phyloP scores from a whole-genome alignment of 1,140 invertebrate genomes.

The Zaprionus davidi region DNA sequence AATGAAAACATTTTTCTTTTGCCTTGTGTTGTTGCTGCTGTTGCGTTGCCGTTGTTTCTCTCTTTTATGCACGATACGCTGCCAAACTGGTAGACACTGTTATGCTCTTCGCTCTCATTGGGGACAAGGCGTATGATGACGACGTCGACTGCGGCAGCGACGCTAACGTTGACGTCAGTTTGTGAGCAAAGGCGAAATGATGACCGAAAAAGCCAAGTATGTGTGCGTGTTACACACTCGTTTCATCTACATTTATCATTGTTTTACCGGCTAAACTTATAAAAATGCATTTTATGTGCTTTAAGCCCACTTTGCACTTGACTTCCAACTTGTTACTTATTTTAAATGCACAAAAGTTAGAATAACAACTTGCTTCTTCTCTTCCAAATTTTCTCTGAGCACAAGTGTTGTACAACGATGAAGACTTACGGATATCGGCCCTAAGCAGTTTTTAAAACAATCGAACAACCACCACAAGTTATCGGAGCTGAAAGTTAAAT shows the following conservation, averaged over 20 bases:
- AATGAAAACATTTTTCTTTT: constrained; percentile 80
- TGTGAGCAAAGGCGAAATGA: constrained; percentile 45
- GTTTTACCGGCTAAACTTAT: constrained; percentile 50
- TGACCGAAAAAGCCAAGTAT: constrained; percentile 71
- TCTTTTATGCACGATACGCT: constrained; percentile 56
- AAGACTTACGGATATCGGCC: not conserved
- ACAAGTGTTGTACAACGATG: constrained; percentile 26
- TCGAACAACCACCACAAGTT: constrained; percentile 18
- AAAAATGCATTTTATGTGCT: constrained; percentile 62
- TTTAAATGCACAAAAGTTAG: constrained; percentile 55
- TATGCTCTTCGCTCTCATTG: constrained; percentile 72
- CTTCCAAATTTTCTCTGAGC: constrained; percentile 53
- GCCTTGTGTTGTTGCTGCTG: constrained; percentile 54
- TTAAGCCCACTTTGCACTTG: constrained; percentile 35
- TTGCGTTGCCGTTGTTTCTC: constrained; percentile 64
- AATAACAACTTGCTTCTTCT: constrained; percentile 53
- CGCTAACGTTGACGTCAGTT: constrained; percentile 58
- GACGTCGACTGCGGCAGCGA: constrained; percentile 51
- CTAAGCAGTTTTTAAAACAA: not conserved
- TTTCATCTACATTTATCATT: constrained; percentile 52
- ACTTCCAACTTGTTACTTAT: constrained; percentile 54
- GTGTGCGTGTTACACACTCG: constrained; percentile 58
- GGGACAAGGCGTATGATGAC: constrained; percentile 51
- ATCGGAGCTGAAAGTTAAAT: not conserved
- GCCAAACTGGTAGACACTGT: constrained; percentile 63